Conservation (phyloP, 2,797 vertebrate genomes). For the Enteromius argenteus region DNA sequence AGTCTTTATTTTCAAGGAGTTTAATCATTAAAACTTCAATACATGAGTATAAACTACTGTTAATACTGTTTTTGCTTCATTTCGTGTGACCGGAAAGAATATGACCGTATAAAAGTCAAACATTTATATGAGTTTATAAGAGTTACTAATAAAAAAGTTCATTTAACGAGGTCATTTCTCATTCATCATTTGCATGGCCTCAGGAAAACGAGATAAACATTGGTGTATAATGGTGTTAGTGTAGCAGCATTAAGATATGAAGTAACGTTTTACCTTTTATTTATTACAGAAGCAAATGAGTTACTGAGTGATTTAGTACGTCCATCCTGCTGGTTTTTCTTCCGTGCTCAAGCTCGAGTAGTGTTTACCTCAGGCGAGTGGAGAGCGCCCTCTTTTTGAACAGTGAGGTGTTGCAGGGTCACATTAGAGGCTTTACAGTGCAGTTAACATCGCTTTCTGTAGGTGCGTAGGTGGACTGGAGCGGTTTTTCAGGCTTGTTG, state of each 20-base stretch:
- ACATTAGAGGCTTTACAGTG: background rate
- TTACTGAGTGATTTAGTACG: background rate
- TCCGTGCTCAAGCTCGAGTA: background rate
- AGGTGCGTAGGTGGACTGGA: slow-evolving; percentile 4
- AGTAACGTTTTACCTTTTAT: background rate
- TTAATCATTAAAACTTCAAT: too few species aligned
- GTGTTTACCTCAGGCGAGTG: background rate
- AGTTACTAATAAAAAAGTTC: background rate
- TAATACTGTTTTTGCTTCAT: background rate
- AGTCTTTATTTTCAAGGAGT: too few species aligned
- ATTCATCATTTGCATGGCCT: background rate
- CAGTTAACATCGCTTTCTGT: background rate
- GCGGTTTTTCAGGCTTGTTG: background rate
- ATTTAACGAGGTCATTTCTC: background rate
- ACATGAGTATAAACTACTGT: background rate
- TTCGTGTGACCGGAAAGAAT: background rate
- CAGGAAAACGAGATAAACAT: background rate
- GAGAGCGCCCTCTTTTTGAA: background rate
- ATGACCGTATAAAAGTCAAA: background rate
- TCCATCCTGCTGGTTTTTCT: background rate
- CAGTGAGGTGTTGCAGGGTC: background rate
- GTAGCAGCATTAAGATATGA: background rate
- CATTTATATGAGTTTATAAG: background rate
- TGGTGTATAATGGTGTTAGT: background rate
- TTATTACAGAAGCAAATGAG: background rate